A percentile compares a stretch with the other conserved stretches of the same genome.
These are phyloP conservation scores for Hyphantria cunea DNA, from an alignment of 1,140 invertebrate species.

Conservation along the genomic window DNA sequence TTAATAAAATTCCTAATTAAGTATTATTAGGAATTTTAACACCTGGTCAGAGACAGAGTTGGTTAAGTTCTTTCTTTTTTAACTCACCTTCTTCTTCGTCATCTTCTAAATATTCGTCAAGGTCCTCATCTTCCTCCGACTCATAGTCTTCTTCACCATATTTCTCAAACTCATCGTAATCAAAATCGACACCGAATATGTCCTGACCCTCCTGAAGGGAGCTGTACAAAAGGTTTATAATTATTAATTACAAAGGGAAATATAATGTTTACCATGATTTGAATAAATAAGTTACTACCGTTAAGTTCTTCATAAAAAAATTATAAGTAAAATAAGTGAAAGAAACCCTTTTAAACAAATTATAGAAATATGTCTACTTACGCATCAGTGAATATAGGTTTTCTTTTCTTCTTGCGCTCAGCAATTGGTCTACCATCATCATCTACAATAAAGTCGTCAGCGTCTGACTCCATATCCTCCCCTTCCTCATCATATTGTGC, in stretches of 20 bases:
- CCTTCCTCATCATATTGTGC: conserved; percentile 89
- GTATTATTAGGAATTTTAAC: too few relatives aligned
- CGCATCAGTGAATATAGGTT: conserved; percentile 95
- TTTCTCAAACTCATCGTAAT: conserved; percentile 97
- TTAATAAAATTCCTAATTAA: too few relatives aligned
- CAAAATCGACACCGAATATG: conserved; percentile 99
- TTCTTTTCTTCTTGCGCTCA: conserved; percentile 93
- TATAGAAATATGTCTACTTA: conserved; percentile 82
- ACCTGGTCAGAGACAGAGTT: too few relatives aligned
- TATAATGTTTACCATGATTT: too few relatives aligned
- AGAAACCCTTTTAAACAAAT: too few relatives aligned
- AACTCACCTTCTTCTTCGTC: conserved; percentile 83
- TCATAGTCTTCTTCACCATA: conserved; percentile 94
- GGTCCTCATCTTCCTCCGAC: conserved; percentile 89
- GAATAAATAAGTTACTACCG: too few relatives aligned
- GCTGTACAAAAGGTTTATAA: conserved; percentile 69
- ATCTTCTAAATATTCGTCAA: conserved; percentile 89
- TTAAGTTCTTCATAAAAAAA: too few relatives aligned
- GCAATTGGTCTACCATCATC: conserved; percentile 96
- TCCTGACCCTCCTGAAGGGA: conserved; percentile 99
- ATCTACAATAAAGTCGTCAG: conserved; percentile 98
- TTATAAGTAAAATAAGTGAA: too few relatives aligned
- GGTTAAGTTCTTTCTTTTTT: too few relatives aligned
- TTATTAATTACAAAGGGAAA: too few relatives aligned
- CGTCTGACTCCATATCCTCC: conserved; percentile 92